phyloP scores from a whole-genome alignment of 37 sponge, comb jelly and placozoan genomes.

The Geodia barretti region DNA sequence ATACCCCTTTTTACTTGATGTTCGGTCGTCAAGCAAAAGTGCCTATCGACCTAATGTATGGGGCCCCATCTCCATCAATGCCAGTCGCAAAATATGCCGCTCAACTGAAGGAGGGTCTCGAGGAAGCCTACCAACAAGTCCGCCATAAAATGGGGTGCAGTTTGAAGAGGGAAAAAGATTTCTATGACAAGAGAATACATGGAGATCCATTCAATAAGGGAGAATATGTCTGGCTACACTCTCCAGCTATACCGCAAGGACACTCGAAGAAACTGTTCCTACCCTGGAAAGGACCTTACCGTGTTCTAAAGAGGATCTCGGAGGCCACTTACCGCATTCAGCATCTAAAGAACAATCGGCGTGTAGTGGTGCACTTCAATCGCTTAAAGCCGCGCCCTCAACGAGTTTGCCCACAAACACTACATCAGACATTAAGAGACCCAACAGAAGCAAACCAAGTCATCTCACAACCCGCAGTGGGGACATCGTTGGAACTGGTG shows the following conservation, averaged over 20 bases:
- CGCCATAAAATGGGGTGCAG: not conserved
- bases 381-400: too few relatives aligned
- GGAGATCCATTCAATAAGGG: conserved; percentile 4
- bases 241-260: conserved; percentile 1
- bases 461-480: too few relatives aligned
- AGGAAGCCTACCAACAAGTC: conserved; percentile 9
- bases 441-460: too few relatives aligned
- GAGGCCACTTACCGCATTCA: conserved; percentile 31
- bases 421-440: too few relatives aligned
- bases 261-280: conserved; percentile 21
- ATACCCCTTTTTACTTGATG: conserved; percentile 45
- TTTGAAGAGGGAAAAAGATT: conserved; percentile 4
- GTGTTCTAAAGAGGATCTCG: conserved; percentile 26
- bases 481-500: too few relatives aligned
- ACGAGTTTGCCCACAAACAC: too few relatives aligned
- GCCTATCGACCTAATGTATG: conserved; percentile 29
- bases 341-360: not conserved
- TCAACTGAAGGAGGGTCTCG: conserved; percentile 7
- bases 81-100: conserved; percentile 13
- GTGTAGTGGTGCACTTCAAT: conserved; percentile 39
- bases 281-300: conserved; percentile 43
- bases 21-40: conserved; percentile 33
- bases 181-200: conserved; percentile 14
- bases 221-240: conserved; percentile 24
- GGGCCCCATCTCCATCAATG: not conserved